Evolutionary conservation across 2,113 vertebrate species (phyloP).

Genomic region (Austrofundulus limnaeus): DNA sequence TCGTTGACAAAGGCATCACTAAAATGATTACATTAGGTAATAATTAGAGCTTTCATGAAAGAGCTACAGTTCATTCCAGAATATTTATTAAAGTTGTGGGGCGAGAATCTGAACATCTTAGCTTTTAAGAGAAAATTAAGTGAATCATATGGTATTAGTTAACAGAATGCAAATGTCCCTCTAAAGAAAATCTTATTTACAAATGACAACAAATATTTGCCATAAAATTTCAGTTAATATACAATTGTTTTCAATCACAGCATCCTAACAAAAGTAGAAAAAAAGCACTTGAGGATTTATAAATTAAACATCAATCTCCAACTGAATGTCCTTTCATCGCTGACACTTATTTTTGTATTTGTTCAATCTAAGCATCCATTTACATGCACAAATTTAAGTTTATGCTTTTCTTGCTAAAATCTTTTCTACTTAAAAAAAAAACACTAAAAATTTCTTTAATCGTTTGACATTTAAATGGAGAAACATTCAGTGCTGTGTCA

Average conservation of each 20-base stretch:
- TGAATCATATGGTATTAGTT: slow-evolving; percentile 30
- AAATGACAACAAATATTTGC: slow-evolving; percentile 58
- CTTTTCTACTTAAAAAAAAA: not conserved
- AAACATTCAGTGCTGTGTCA: slow-evolving; percentile 49
- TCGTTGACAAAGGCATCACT: not conserved
- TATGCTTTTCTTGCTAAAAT: slow-evolving; percentile 42
- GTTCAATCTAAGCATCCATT: slow-evolving; percentile 52
- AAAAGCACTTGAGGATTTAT: slow-evolving; percentile 71
- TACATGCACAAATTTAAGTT: slow-evolving; percentile 51
- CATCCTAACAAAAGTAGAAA: slow-evolving; percentile 64
- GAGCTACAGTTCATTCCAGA: slow-evolving; percentile 11
- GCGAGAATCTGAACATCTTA: not conserved
- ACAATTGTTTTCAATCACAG: slow-evolving; percentile 76
- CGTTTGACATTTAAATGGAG: too few relatives aligned
- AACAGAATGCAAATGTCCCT: slow-evolving; percentile 24
- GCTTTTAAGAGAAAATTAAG: slow-evolving; percentile 11
- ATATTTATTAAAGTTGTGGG: slow-evolving; percentile 1
- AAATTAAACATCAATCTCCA: slow-evolving; percentile 72
- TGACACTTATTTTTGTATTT: slow-evolving; percentile 54
- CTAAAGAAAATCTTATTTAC: slow-evolving; percentile 60
- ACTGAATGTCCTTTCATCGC: slow-evolving; percentile 50
- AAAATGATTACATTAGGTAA: slow-evolving; percentile 8
- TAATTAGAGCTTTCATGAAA: slow-evolving; percentile 21
- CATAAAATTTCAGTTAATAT: slow-evolving; percentile 69
- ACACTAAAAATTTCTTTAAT: slow-evolving; percentile 34